A percentile compares a stretch with the other conserved stretches of the same genome.
These are phyloP conservation scores for Lemur catta DNA, from an alignment of 2,797 vertebrate species.

Conservation along the genomic window DNA sequence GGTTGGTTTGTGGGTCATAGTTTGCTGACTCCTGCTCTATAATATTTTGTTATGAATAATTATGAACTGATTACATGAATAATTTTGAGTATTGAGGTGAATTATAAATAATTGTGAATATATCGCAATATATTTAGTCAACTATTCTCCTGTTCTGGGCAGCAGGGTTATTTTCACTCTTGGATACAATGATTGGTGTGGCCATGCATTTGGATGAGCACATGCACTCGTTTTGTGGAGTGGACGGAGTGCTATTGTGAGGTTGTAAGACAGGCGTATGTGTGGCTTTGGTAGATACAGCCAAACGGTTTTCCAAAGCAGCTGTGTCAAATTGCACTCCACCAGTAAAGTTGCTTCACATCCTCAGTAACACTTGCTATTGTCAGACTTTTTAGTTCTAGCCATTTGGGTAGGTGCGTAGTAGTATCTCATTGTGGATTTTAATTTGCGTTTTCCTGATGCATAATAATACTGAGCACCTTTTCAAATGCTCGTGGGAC, in stretches of 20 bases:
- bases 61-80: neutral
- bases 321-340: neutral
- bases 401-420: neutral
- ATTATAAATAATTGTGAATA: neutral
- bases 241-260: neutral
- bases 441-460: neutral
- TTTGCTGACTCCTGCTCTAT: neutral
- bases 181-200: neutral
- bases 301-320: no score
- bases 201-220: neutral
- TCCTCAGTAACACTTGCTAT: neutral
- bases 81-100: neutral
- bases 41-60: neutral
- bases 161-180: neutral
- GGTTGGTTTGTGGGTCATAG: neutral
- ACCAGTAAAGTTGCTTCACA: neutral
- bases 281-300: neutral
- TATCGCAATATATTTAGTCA: neutral
- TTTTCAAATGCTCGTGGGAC: neutral
- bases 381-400: neutral
- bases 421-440: neutral
- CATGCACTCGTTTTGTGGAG: neutral
- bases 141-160: neutral
- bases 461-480: neutral
- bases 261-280: accelerated